A percentile compares a stretch with the other conserved stretches of the same genome.
phyloP scores from a whole-genome alignment of 2,797 vertebrate species.

The Mus spretus region DNA sequence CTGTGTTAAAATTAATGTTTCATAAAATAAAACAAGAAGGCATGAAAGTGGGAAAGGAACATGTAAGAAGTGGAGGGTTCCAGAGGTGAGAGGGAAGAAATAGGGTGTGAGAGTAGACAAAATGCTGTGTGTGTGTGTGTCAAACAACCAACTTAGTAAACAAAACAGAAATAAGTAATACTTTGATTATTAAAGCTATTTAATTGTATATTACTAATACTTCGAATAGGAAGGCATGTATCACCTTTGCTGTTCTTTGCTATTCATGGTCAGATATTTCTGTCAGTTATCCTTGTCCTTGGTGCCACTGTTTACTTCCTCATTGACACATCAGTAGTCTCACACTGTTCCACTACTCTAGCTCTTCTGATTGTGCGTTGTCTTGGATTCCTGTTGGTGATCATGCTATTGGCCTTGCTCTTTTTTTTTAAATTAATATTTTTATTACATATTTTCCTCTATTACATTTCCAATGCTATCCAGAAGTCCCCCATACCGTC shows the following conservation, averaged over 20 bases:
- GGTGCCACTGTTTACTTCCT: not conserved
- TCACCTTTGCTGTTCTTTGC: not conserved
- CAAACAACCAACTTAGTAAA: not conserved
- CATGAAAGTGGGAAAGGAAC: not conserved
- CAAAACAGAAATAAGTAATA: not conserved
- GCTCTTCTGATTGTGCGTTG: not conserved
- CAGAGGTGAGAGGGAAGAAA: not conserved
- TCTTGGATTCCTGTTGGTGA: not conserved
- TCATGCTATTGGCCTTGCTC: not conserved
- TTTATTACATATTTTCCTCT: too few species aligned
- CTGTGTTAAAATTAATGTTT: not conserved
- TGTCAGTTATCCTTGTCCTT: not conserved
- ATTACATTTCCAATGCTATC: too few species aligned
- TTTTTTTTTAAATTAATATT: too few species aligned
- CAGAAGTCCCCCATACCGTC: too few species aligned
- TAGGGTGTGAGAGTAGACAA: not conserved
- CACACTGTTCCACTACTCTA: accelerated
- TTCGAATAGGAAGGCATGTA: not conserved
- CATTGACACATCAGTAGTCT: not conserved
- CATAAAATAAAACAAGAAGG: not conserved
- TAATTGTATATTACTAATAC: not conserved
- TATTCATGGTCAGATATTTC: not conserved
- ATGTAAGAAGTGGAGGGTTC: not conserved
- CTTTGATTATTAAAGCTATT: constrained; percentile 46
- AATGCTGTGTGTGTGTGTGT: not conserved